Evolutionary conservation across 2,113 vertebrate genomes (phyloP), one percentile per base, ranked within the genome.

Genomic region (Vulpes lagopus): DNA sequence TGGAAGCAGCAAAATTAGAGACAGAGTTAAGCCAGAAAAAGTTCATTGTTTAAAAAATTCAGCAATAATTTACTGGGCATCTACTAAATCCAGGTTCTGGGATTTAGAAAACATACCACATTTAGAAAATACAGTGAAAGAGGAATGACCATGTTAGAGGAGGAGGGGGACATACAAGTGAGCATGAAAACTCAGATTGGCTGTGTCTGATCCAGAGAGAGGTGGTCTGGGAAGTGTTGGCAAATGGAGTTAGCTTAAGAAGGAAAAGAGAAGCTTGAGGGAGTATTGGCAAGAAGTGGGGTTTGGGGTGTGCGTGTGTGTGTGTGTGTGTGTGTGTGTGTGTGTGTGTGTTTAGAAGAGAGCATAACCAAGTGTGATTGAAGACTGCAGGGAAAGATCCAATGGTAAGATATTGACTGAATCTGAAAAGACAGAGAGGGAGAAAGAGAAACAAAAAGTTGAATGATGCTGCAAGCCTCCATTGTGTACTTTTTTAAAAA

Each of bases 141-240:
- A 43, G 15, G 19, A 49, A 49, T 78, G 23, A 79, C 38, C 83
- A 32, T 11, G 71, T 60, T 27, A 20, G 69, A 3, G 15, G 8
- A 2, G 19, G 12, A 10, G 25, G 11, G 60, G 30, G 8, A 25
- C 62, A 55, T 15, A 2, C 1, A 0, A 27, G 23, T 4, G 51
- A 92, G 43, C 9, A 55, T 53, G 51, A 55, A 79, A 79, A 32
- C 51, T 43, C 30, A 79, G 30, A n/a, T 20, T 9, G 27, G 51
- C 27, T 32, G 9, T 14, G 4, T 91, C 19, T 30, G 32, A 89
- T 35, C 10, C 76, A 55, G 35, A 59, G 8, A 1, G 4, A 32
- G 15, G n/a, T 32, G 49, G 16, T 57, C 60, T 27, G 59, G 11
- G 3, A 20, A 53, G 17, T 64, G 10, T 10, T 49, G n/a, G 12